A percentile compares a stretch with the other conserved stretches of the same genome.
Conservation (phyloP, 2,888 invertebrate species). For the Calameuta filiformis region DNA sequence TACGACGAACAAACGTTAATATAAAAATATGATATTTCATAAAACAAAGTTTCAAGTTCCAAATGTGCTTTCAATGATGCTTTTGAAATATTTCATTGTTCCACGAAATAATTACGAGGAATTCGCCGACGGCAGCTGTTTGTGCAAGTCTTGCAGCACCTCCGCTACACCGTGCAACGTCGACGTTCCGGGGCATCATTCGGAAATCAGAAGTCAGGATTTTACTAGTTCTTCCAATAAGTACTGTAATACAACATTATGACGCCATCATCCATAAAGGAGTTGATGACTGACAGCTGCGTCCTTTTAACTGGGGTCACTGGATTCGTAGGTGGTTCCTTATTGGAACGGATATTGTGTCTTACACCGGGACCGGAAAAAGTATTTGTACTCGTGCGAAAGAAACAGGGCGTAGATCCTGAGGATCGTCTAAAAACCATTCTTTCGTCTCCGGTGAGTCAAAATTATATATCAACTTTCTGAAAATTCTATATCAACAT, state of each 20-base stretch:
- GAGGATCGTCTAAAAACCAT: conserved; percentile 31
- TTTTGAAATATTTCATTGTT: not conserved
- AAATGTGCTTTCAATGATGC: not conserved
- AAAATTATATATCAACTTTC: not conserved
- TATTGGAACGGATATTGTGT: conserved; percentile 38
- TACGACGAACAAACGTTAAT: not conserved
- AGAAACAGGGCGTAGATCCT: conserved; percentile 33
- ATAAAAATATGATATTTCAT: not conserved
- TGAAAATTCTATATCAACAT: not conserved
- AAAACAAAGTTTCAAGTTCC: not conserved
- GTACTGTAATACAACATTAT: not conserved
- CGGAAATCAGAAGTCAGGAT: not conserved
- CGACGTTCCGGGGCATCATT: not conserved
- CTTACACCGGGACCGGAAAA: conserved; percentile 38
- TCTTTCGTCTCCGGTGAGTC: conserved; percentile 39
- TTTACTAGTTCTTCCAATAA: not conserved
- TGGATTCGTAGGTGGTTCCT: conserved; percentile 43
- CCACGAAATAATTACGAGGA: conserved; percentile 13
- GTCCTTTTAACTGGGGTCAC: conserved; percentile 41
- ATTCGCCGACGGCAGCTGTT: conserved; percentile 26
- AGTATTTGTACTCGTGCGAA: conserved; percentile 37
- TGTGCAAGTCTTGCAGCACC: conserved; percentile 9
- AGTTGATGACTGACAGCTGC: conserved; percentile 25
- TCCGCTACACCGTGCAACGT: not conserved
- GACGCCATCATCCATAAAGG: conserved; percentile 19